Conservation (phyloP, 2,113 vertebrate genomes). For the Melanocharis versteri region DNA sequence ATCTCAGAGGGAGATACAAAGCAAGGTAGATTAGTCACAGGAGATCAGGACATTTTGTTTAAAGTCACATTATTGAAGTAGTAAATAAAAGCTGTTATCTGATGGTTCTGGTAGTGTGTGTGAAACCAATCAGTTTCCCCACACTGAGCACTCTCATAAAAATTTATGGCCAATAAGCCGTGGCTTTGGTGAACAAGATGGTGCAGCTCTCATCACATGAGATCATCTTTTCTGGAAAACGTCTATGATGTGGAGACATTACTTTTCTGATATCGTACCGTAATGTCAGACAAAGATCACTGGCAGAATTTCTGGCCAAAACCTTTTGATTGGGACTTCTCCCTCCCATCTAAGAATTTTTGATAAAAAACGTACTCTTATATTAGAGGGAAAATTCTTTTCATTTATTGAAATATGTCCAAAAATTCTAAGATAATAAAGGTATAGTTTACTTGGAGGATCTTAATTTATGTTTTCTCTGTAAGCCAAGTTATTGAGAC, state of each 20-base stretch:
- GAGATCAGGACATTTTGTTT: not conserved
- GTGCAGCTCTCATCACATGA: not conserved
- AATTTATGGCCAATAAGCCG: not conserved
- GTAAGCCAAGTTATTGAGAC: not conserved
- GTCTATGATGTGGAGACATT: not conserved
- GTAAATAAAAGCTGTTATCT: conserved; percentile 36
- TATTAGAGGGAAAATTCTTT: not conserved
- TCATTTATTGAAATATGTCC: not conserved
- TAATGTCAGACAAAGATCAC: not conserved
- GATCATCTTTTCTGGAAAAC: not conserved
- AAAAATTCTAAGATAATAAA: not conserved
- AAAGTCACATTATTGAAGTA: not conserved
- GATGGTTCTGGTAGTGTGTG: not conserved
- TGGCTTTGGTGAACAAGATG: not conserved
- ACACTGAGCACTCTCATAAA: not conserved
- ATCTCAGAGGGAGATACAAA: conserved; percentile 1
- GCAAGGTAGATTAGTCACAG: not conserved
- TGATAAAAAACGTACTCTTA: not conserved
- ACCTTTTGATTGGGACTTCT: not conserved
- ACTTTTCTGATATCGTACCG: not conserved
- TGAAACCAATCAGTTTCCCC: not conserved
- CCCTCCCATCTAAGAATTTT: not conserved
- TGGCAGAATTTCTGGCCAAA: not conserved
- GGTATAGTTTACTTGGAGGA: not conserved
- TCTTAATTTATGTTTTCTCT: not conserved